Percentiles rank a stretch among this genome's conserved stretches.
Conservation (phyloP, 2,888 invertebrate species). For the Platypus cylindrus region DNA sequence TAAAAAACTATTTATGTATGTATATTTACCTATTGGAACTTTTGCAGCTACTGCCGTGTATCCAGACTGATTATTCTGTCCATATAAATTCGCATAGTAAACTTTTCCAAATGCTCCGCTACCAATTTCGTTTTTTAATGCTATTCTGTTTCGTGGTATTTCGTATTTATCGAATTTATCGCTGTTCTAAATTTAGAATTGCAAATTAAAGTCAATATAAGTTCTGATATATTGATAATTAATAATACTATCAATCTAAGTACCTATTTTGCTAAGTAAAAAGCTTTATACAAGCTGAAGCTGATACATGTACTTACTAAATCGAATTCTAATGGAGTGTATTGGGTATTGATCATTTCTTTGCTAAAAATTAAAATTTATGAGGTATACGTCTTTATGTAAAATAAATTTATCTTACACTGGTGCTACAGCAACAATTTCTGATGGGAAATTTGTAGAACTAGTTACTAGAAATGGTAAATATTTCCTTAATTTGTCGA, state of each 20-base stretch:
- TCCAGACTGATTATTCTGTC: conserved; percentile 37
- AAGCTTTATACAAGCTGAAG: not conserved
- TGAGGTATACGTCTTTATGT: not conserved
- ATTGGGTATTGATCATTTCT: conserved; percentile 18
- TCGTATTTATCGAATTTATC: conserved; percentile 25
- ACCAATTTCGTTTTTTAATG: conserved; percentile 41
- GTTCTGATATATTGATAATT: too few relatives aligned
- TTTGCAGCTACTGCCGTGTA: conserved; percentile 57
- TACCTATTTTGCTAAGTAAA: not conserved
- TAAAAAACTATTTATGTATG: too few relatives aligned
- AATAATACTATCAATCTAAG: too few relatives aligned
- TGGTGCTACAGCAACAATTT: not conserved
- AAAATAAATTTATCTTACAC: not conserved
- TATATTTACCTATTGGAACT: conserved; percentile 55
- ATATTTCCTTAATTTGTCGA: conserved; percentile 8
- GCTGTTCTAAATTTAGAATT: conserved; percentile 18
- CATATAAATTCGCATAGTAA: conserved; percentile 49
- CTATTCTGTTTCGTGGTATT: conserved; percentile 25
- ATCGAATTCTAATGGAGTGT: conserved; percentile 17
- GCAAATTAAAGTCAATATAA: too few relatives aligned
- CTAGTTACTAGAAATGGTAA: conserved; percentile 6
- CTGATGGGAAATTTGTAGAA: not conserved
- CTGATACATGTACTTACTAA: conserved; percentile 11
- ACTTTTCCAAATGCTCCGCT: conserved; percentile 68
- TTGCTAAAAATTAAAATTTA: conserved; percentile 9